Evolutionary conservation across 1,140 invertebrate species (phyloP), one percentile per base, ranked within the genome.

Genomic region (Bactericera cockerelli): DNA sequence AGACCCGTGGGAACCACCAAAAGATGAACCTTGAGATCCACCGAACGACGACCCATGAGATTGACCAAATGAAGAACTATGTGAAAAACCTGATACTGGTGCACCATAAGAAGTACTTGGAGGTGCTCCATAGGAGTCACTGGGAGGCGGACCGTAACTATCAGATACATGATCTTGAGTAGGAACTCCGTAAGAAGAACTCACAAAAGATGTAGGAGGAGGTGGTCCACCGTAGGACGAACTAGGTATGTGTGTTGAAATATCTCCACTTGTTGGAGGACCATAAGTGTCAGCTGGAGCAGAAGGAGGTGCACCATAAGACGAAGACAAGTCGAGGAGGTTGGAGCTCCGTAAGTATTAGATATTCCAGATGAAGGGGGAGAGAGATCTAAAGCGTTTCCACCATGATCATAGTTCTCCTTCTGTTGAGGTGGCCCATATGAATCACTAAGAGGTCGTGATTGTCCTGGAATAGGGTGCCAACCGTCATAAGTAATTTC

Each of bases 401-500:
- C 42, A 19, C 42, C 42, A 49, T 49, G 42, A 49, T 49, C 42
- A 22, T 49, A 49, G n/a, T 49, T 49, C n/a, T 49, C 42, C n/a
- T 49, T 49, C 22, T 49, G 42, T 49, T 49, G 42, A 49, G 62
- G 62, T 24, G 59, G 38, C 0, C 62, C 62, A 24, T 63, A 63
- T 22, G 62, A 61, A 2, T 49, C 42, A n/a, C 42, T 49, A 22
- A 16, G 26, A 71, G 69, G 39, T 71, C 65, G 1, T 71, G 71
- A 1, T 70, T 69, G 25, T 49, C 49, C 73, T 55, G 4, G 67
- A 26, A 33, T 71, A 67, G 4, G 72, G 72, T 33, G 56, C 16
- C 55, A 26, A 42, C 86, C 86, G 62, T 89, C 86, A 65, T 87
- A 89, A 59, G 82, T 76, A 6, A 86, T 84, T 66, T 84, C 80